A percentile compares a stretch with the other conserved stretches of the same genome.
Conservation (phyloP, 2,888 invertebrate genomes). For the Metellina segmentata region DNA sequence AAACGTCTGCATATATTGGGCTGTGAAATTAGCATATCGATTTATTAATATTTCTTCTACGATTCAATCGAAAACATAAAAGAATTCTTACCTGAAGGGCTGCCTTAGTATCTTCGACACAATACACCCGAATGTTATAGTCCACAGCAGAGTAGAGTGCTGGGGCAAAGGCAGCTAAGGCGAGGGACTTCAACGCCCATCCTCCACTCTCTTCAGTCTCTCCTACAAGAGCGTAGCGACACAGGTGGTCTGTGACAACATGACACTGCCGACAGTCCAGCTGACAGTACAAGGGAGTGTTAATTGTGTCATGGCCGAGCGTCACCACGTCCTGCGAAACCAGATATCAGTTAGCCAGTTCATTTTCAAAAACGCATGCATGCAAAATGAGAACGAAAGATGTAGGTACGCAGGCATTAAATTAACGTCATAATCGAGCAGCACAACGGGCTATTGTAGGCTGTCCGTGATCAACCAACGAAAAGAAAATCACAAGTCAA, state of each 20-base stretch:
- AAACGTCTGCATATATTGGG: too few relatives aligned
- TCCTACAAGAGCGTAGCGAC: slow-evolving; percentile 94
- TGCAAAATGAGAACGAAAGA: too few relatives aligned
- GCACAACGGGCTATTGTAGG: too few relatives aligned
- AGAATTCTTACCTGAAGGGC: slow-evolving; percentile 89
- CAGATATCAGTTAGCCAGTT: not conserved
- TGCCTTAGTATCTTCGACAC: slow-evolving; percentile 95
- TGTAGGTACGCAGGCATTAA: too few relatives aligned
- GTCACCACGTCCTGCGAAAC: slow-evolving; percentile 84
- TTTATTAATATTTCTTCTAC: too few relatives aligned
- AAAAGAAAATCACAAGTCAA: too few relatives aligned
- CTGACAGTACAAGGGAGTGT: slow-evolving; percentile 95
- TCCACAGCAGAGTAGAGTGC: slow-evolving; percentile 85
- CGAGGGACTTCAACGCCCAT: slow-evolving; percentile 88
- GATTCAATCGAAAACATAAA: too few relatives aligned
- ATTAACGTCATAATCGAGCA: too few relatives aligned
- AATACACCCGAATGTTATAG: slow-evolving; percentile 92
- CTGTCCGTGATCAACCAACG: too few relatives aligned
- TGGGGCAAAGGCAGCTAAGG: slow-evolving; percentile 92
- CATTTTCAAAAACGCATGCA: too few relatives aligned
- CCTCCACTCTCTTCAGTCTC: slow-evolving; percentile 84
- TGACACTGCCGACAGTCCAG: slow-evolving; percentile 91
- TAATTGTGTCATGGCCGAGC: slow-evolving; percentile 92
- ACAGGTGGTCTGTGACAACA: slow-evolving; percentile 93
- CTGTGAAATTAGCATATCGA: too few relatives aligned